Evolutionary conservation across 1,140 invertebrate genomes (phyloP), one percentile per base, ranked within the genome.

Genomic region (Brachystomella parvula): DNA sequence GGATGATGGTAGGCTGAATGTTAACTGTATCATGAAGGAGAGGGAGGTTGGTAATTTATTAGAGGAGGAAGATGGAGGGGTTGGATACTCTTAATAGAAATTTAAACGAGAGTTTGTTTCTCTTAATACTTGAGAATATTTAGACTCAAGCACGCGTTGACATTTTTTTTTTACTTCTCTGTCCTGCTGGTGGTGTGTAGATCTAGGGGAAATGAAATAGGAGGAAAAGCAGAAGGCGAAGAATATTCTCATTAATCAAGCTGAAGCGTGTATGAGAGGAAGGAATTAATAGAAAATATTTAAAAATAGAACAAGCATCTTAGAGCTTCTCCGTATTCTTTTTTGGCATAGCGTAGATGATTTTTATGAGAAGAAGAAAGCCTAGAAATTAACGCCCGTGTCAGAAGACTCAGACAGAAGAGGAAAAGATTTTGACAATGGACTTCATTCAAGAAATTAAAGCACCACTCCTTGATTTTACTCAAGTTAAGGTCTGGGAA

Each of bases 241-340:
- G 59, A 47, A 39, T 26, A 32, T 26, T 69, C 67, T 72, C 71
- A 72, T 72, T 72, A 72, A 72, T 72, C 71, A 72, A 66, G 32
- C 30, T 61, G 35, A 65, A 65, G 58, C 24, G 62, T 39, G 62
- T 15, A 44, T 44, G 33, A 64, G 67, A 33, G 35, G 2, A n/a
- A 62, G 28, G 35, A 59, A 59, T 53, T 19, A 28, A 67, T 53
- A 19, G 49, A 53, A 53, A 53, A 12, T 53, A 19, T 53, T 53
- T 53, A 53, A 53, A 53, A 53, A 53, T 17, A 47, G 33, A 59
- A 26, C 47, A 49, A 12, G 2, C 59, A 66, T 61, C 9, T n/a
- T n/a, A n/a, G n/a, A n/a, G n/a, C n/a, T n/a, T n/a, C n/a, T n/a
- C n/a, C n/a, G n/a, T n/a, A n/a, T n/a, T n/a, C n/a, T n/a, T 30